These are phyloP conservation scores for Eulemur rubriventer DNA, from an alignment of 2,797 vertebrate genomes.

Conservation along the genomic window DNA sequence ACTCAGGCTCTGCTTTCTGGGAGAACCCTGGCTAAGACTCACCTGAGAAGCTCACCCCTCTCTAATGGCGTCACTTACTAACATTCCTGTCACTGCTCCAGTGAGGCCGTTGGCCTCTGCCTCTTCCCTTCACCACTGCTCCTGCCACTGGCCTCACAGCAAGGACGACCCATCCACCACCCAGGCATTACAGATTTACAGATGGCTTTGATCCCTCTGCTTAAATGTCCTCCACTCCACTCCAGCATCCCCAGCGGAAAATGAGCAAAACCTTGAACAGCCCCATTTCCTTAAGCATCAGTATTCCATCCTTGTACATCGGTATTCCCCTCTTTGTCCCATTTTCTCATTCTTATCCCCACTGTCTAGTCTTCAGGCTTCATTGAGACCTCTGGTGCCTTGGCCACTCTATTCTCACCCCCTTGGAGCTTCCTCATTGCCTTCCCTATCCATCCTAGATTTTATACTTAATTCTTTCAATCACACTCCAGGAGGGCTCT, in stretches of 20 bases:
- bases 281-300: neutral
- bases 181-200: neutral
- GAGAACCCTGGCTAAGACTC: neutral
- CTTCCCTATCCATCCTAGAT: neutral
- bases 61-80: neutral
- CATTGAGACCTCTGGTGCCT: neutral
- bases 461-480: neutral
- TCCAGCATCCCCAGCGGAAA: neutral
- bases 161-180: rapidly evolving
- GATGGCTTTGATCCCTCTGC: neutral
- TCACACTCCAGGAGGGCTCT: neutral
- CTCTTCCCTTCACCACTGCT: neutral
- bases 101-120: neutral
- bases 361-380: neutral
- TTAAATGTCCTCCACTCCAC: neutral
- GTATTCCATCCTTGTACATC: neutral
- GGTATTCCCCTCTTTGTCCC: neutral
- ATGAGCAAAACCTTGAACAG: neutral
- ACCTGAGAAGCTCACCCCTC: neutral
- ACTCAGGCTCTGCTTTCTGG: neutral
- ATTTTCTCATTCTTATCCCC: neutral
- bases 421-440: neutral
- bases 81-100: neutral
- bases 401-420: neutral
- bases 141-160: neutral